Evolutionary conservation across 2,888 invertebrate genomes (phyloP), one percentile per base, ranked within the genome.

Genomic region (Onchidella celtica): DNA sequence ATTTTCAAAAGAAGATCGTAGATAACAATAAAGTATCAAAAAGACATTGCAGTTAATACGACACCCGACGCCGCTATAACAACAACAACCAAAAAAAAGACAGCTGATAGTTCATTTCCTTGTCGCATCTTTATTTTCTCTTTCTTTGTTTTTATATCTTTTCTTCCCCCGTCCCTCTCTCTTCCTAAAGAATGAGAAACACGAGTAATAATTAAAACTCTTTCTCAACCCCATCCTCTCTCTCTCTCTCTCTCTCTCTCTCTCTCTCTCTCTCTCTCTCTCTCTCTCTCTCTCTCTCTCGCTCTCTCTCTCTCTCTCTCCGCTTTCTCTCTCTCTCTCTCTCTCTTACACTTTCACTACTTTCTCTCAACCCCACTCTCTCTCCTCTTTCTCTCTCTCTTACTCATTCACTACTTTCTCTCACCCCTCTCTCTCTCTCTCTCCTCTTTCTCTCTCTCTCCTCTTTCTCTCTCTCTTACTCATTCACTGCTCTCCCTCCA

Each of bases 231-330:
- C 55, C 17, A 14, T 47, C 55, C 17, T 47, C 17, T 47, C 70
- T 70, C 9, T 70, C 70, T 70, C n/a, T 34, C n/a, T 70, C 9
- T 70, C 70, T 70, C 3, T 70, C 70, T 70, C n/a, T 70, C 38
- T 36, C n/a, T 70, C 38, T 17, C n/a, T 17, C 38, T 70, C n/a
- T 38, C 27, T n/a, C n/a, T 36, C 40, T 70, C 3, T 70, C 38
- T 34, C 3, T 70, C 70, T 36, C 29, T 73, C 73, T 73, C 17
- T 57, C 11, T 73, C 29, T 73, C 57, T 73, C 17, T 73, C 73
- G 47, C 29, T 73, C 73, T 57, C 1, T 57, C 73, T 73, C 29
- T 73, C 34, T 73, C 29, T 73, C 73, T 73, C 29, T 73, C 73
- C 29, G 1, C 17, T 73, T 29, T 73, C 17, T 73, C 55, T 72